Evolutionary conservation across 2,113 vertebrate species (phyloP).

Genomic region (Trachemys scripta): DNA sequence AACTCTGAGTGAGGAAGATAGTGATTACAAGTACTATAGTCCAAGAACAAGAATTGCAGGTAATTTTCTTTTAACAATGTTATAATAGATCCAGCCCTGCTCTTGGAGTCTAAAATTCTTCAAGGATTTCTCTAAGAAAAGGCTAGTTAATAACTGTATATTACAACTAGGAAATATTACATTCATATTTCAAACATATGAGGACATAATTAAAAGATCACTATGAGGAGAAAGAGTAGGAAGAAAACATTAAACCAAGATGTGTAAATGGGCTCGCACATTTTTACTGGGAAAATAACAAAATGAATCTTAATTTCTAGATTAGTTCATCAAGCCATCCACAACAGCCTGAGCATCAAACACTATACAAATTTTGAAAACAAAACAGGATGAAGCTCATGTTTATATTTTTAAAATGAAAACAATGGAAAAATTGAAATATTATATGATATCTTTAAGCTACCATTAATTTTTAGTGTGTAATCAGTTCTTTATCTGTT

Average conservation of each 20-base stretch:
- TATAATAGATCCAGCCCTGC: background rate
- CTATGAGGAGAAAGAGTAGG: background rate
- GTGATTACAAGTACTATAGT: background rate
- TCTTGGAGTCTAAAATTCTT: background rate
- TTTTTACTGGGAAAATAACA: background rate
- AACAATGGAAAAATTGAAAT: background rate
- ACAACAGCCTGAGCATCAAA: background rate
- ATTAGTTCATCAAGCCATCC: background rate
- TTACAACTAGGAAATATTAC: background rate
- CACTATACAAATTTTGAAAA: background rate
- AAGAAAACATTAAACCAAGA: background rate
- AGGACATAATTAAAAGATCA: background rate
- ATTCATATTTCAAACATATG: constrained; percentile 10
- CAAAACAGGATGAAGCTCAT: background rate
- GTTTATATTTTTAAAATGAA: constrained; percentile 11
- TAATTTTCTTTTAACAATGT: background rate
- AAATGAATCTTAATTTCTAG: background rate
- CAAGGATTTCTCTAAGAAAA: background rate
- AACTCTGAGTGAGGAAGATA: background rate
- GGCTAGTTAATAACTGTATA: background rate
- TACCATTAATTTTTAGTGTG: background rate
- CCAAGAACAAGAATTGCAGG: background rate
- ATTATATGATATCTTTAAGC: background rate
- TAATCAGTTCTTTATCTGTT: background rate
- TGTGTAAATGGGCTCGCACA: background rate